Percentiles rank a stretch among this genome's conserved stretches.
phyloP scores from a whole-genome alignment of 2,888 invertebrate species.

The Lysandra coridon region DNA sequence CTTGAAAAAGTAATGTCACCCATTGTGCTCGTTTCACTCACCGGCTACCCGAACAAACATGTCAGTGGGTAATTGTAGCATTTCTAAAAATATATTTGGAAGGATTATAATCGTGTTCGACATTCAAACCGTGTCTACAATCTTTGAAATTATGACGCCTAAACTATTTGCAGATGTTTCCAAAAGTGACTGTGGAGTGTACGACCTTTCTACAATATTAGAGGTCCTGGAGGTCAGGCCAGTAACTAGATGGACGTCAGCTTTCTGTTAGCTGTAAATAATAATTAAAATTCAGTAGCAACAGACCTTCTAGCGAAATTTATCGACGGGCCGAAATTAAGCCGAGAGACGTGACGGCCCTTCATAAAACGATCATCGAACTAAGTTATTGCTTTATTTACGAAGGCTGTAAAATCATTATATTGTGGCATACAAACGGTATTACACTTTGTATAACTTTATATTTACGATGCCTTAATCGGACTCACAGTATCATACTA shows the following conservation, averaged over 20 bases:
- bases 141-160: too few species aligned
- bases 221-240: too few species aligned
- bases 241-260: too few species aligned
- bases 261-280: background rate
- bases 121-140: too few species aligned
- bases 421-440: background rate
- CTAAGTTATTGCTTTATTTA: conserved; percentile 1
- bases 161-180: too few species aligned
- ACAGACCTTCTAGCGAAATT: background rate
- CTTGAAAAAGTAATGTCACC: conserved; percentile 7
- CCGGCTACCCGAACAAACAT: background rate
- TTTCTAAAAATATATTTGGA: background rate
- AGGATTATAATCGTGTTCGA: too few species aligned
- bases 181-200: too few species aligned
- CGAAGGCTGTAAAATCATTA: background rate
- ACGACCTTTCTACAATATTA: too few species aligned
- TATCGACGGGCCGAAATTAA: conserved; percentile 21
- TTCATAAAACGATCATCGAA: conserved; percentile 11
- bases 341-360: background rate
- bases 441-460: background rate
- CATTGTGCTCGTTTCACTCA: conserved; percentile 25
- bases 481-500: too few species aligned
- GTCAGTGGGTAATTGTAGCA: conserved; percentile 22
- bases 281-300: background rate
- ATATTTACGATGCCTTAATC: background rate